Evolutionary conservation across 2,797 vertebrate genomes (phyloP).

Genomic region (Decapterus maruadsi): DNA sequence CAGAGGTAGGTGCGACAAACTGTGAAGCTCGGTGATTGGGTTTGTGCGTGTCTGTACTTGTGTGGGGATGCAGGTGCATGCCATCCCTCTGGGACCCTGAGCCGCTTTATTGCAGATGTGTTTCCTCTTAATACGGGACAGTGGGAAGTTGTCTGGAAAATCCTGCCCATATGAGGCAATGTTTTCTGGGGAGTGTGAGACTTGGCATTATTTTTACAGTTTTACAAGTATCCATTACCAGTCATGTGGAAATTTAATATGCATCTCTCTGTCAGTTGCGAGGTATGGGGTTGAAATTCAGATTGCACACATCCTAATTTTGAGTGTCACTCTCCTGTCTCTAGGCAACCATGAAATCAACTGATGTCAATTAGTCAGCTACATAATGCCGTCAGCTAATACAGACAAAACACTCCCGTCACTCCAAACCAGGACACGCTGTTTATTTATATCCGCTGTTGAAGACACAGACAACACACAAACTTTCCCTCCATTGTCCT

Average conservation of each 20-base stretch:
- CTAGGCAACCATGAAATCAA: slow-evolving; percentile 10
- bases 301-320: background rate
- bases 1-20: slow-evolving; percentile 11
- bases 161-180: slow-evolving; percentile 42
- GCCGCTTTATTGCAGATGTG: slow-evolving; percentile 43
- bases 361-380: background rate
- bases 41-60: background rate
- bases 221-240: slow-evolving; percentile 3
- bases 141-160: slow-evolving; percentile 43
- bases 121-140: slow-evolving; percentile 41
- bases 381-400: slow-evolving; percentile 2
- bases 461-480: background rate
- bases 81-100: slow-evolving; percentile 33
- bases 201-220: slow-evolving; percentile 25
- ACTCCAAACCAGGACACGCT: background rate
- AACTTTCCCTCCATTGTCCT: background rate
- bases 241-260: background rate
- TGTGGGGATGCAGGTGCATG: slow-evolving; percentile 48
- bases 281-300: background rate
- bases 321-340: background rate
- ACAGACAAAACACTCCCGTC: background rate
- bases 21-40: background rate
- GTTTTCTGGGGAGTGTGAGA: slow-evolving; percentile 25
- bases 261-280: background rate
- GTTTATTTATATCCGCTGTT: background rate